Evolutionary conservation across 2,888 invertebrate species (phyloP).

Genomic region (Parelbella ahira): DNA sequence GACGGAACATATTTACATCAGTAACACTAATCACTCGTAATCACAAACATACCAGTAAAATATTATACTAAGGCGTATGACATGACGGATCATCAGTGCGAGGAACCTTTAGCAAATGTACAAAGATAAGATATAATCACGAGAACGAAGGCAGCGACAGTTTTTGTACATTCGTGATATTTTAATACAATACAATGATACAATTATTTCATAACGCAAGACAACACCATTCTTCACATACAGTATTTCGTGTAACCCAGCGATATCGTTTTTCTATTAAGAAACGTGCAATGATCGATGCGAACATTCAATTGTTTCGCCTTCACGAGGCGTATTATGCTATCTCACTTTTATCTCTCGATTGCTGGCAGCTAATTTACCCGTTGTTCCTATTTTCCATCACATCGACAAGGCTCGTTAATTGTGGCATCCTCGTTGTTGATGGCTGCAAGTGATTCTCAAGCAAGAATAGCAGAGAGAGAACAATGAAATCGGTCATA

Average conservation of each 20-base stretch:
- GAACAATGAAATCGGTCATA: slow-evolving; percentile 80
- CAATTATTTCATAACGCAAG: slow-evolving; percentile 6
- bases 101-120: slow-evolving; percentile 12
- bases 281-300: slow-evolving; percentile 35
- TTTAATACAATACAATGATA: slow-evolving; percentile 7
- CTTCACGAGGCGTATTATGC: slow-evolving; percentile 46
- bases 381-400: slow-evolving; percentile 71
- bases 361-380: slow-evolving; percentile 72
- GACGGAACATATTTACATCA: slow-evolving; percentile 25
- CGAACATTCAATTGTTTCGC: slow-evolving; percentile 61
- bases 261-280: slow-evolving; percentile 24
- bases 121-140: slow-evolving; percentile 14
- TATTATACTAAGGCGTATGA: slow-evolving; percentile 5
- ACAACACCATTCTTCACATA: slow-evolving; percentile 13
- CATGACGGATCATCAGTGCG: slow-evolving; percentile 8
- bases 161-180: slow-evolving; percentile 1
- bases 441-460: slow-evolving; percentile 78
- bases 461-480: slow-evolving; percentile 62
- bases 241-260: slow-evolving; percentile 18
- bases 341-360: slow-evolving; percentile 61
- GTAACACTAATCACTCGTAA: slow-evolving; percentile 25
- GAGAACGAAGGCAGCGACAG: slow-evolving; percentile 11
- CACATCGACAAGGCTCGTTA: slow-evolving; percentile 78
- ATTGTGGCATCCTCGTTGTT: slow-evolving; percentile 73
- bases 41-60: slow-evolving; percentile 24